A percentile compares a stretch with the other conserved stretches of the same genome.
Conservation (phyloP, 2,888 invertebrate genomes). For the Ganaspis brasiliensis region DNA sequence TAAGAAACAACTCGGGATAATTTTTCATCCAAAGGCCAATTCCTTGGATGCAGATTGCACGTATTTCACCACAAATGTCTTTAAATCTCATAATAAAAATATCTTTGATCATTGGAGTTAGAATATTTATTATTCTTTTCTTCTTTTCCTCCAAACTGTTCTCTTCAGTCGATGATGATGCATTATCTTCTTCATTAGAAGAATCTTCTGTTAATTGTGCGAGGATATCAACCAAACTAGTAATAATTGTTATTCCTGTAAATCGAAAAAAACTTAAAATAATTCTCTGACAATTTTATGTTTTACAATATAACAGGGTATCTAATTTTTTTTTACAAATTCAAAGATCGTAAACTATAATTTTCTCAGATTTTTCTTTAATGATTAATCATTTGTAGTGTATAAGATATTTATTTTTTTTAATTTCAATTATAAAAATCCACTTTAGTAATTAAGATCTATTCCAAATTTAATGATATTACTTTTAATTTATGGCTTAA, state of each 20-base stretch:
- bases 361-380: too few species aligned
- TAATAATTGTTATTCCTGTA: not conserved
- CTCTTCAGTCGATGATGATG: not conserved
- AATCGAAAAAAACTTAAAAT: too few species aligned
- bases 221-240: not conserved
- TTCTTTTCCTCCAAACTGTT: slow-evolving; percentile 97
- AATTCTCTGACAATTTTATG: too few species aligned
- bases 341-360: too few species aligned
- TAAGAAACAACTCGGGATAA: slow-evolving; percentile 99
- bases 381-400: too few species aligned
- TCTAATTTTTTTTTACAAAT: too few species aligned
- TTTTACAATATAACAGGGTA: too few species aligned
- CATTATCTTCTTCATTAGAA: not conserved
- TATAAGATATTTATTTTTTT: too few species aligned
- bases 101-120: slow-evolving; percentile 99
- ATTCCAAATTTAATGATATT: too few species aligned
- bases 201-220: not conserved
- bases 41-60: slow-evolving; percentile 99
- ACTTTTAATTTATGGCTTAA: too few species aligned
- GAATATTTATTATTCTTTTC: slow-evolving; percentile 99
- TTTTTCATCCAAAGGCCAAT: slow-evolving; percentile 99
- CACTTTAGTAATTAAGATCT: too few species aligned
- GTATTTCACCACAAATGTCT: slow-evolving; percentile 97
- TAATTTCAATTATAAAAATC: too few species aligned
- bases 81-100: slow-evolving; percentile 99